Conservation (phyloP, 2,113 vertebrate species). For the Hemicordylus capensis region DNA sequence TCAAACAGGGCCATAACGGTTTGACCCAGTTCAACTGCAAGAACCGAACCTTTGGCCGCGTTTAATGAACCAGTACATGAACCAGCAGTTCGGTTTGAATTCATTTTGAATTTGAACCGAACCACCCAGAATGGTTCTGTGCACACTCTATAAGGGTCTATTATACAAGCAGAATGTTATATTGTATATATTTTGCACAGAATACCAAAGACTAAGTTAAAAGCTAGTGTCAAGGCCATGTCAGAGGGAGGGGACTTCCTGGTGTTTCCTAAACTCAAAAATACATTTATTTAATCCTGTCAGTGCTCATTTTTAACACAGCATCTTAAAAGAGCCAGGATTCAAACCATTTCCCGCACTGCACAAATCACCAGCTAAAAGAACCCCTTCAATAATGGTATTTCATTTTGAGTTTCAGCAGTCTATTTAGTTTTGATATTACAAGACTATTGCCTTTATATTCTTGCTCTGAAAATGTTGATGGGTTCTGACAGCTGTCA, state of each 20-base stretch:
- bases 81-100: no score
- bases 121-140: no score
- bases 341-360: slow-evolving; percentile 66
- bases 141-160: no score
- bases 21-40: no score
- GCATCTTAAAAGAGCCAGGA: slow-evolving; percentile 49
- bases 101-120: no score
- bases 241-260: not conserved
- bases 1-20: no score
- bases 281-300: slow-evolving; percentile 68
- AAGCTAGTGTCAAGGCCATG: not conserved
- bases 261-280: slow-evolving; percentile 29
- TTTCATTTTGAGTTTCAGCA: slow-evolving; percentile 69
- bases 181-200: not conserved
- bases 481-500: slow-evolving; percentile 74
- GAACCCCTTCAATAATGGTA: slow-evolving; percentile 71
- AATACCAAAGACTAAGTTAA: slow-evolving; percentile 13
- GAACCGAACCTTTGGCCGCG: no score
- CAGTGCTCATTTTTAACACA: slow-evolving; percentile 68
- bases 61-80: no score
- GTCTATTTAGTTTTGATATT: slow-evolving; percentile 69
- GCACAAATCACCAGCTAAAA: slow-evolving; percentile 71
- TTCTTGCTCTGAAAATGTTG: slow-evolving; percentile 60
- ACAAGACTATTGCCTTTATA: slow-evolving; percentile 70
- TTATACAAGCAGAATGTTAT: no score